A percentile compares a stretch with the other conserved stretches of the same genome.
phyloP scores from a whole-genome alignment of 2,888 invertebrate species.

The Galerucella calmariensis region DNA sequence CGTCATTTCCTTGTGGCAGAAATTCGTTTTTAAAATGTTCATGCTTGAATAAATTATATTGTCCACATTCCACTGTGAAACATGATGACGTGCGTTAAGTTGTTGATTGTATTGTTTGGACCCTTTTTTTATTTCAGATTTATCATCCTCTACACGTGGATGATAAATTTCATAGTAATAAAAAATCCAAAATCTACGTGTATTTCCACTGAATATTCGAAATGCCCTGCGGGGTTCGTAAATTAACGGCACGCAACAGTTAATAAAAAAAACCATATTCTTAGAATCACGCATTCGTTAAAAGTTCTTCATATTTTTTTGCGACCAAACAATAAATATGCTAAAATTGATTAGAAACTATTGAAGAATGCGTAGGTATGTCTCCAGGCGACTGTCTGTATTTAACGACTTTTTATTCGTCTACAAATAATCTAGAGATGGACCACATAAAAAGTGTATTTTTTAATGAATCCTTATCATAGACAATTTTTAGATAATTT shows the following conservation, averaged over 20 bases:
- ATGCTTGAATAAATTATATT: too few species aligned
- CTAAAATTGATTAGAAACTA: background rate
- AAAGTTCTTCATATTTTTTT: background rate
- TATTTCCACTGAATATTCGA: too few species aligned
- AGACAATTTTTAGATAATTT: too few species aligned
- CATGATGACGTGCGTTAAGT: too few species aligned
- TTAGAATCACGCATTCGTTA: conserved; percentile 1
- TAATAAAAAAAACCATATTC: conserved; percentile 1
- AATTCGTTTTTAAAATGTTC: too few species aligned
- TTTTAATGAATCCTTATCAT: background rate
- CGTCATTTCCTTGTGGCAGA: too few species aligned
- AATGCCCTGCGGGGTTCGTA: background rate
- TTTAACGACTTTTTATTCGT: background rate
- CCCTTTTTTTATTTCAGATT: too few species aligned
- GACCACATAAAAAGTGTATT: background rate
- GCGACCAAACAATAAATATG: background rate
- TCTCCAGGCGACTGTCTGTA: background rate
- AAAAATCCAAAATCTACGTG: too few species aligned
- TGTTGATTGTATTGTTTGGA: too few species aligned
- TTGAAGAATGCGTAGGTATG: background rate
- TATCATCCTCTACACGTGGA: too few species aligned
- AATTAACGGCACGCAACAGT: background rate
- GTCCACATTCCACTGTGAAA: too few species aligned
- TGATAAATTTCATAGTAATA: too few species aligned
- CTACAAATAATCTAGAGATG: background rate